Conservation (phyloP, 2,888 invertebrate species). For the Temnothorax ravouxi region DNA sequence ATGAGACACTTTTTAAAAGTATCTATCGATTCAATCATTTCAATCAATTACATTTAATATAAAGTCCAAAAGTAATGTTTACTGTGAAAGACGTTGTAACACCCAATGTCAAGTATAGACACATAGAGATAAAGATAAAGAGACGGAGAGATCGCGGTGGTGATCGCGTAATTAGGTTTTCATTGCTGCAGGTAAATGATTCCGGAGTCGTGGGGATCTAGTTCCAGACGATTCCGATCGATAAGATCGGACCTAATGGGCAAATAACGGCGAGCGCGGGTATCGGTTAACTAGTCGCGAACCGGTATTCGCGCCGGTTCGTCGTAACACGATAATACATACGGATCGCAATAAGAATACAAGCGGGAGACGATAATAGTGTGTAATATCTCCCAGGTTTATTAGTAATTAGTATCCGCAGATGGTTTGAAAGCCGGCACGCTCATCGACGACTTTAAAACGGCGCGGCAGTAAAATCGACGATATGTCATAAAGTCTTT, state of each 20-base stretch:
- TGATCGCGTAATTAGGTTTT: constrained; percentile 45
- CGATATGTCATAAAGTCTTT: constrained; percentile 29
- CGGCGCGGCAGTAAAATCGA: constrained; percentile 28
- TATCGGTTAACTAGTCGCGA: constrained; percentile 42
- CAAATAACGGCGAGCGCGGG: constrained; percentile 41
- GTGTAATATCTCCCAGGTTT: constrained; percentile 46
- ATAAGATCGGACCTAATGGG: constrained; percentile 29
- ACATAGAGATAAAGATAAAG: neutral
- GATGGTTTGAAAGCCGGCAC: constrained; percentile 23
- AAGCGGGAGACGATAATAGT: constrained; percentile 41
- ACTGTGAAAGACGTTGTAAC: neutral
- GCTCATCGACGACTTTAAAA: constrained; percentile 9
- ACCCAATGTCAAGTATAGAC: neutral
- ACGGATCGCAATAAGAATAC: constrained; percentile 47
- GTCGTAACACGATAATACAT: constrained; percentile 48
- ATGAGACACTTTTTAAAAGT: neutral
- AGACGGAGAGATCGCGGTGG: neutral
- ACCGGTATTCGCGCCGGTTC: constrained; percentile 46
- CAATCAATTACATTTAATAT: neutral
- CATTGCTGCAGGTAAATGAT: constrained; percentile 37
- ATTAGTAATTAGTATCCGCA: constrained; percentile 48
- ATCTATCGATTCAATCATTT: neutral
- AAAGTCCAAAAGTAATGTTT: neutral
- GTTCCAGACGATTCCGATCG: constrained; percentile 41
- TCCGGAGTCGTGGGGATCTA: constrained; percentile 19